These are phyloP conservation scores for Anguilla japonica DNA, from an alignment of 2,113 vertebrate species.

Conservation along the genomic window DNA sequence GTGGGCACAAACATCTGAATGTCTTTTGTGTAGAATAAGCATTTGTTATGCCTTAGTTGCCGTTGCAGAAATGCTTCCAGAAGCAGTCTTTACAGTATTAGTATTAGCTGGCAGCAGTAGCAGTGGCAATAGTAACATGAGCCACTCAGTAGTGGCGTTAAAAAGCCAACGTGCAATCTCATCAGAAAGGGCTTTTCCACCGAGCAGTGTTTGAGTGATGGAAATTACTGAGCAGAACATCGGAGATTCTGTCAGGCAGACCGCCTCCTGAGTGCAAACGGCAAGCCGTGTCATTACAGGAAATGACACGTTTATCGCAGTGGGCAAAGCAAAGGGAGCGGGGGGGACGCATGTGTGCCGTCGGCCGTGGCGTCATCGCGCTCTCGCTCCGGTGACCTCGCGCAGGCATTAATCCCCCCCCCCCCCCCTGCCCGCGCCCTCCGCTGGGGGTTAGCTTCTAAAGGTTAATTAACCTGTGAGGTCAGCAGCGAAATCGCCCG, in stretches of 20 bases:
- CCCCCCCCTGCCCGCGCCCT: too few species aligned
- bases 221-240: not conserved
- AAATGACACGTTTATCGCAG: conserved; percentile 10
- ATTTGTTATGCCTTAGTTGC: not conserved
- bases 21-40: not conserved
- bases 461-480: conserved; percentile 16
- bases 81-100: not conserved
- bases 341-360: not conserved
- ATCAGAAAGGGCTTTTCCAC: not conserved
- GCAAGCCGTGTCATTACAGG: conserved; percentile 23
- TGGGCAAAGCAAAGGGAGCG: not conserved
- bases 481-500: not conserved
- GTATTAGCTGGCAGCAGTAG: not conserved
- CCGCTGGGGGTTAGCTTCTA: not conserved
- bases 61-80: not conserved
- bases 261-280: not conserved
- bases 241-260: not conserved
- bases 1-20: not conserved
- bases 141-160: not conserved
- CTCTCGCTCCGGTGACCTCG: not conserved
- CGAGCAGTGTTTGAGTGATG: not conserved
- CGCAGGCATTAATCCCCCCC: too few species aligned
- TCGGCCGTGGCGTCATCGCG: not conserved
- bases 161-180: not conserved
- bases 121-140: not conserved